Base-by-base conservation (phyloP, 2,113 vertebrate genomes). In the Atlantisia rogersi region DNA sequence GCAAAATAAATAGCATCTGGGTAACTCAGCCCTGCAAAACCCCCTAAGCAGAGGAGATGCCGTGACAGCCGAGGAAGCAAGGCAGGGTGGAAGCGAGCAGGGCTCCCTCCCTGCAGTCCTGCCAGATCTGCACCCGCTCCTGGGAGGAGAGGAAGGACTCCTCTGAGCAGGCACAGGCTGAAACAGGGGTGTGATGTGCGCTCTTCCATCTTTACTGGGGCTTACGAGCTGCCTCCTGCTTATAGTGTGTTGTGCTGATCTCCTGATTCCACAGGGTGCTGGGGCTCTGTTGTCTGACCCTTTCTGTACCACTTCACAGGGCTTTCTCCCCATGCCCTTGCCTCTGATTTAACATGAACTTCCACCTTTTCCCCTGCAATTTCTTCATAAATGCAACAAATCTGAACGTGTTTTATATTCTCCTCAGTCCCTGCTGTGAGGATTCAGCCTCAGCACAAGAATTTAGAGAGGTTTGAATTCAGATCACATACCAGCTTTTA, bases 1-100 rank as follows among this genome's bases (percentile, higher is more conserved):
- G 68, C 63, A 85, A 86, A 94, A 81, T 73, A 96, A 95, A 89
- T 58, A 94, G 83, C 82, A 67, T 39, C 87, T 80, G 87, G 35
- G 32, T 29, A 58, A 53, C 63, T 63, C 40, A 37, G 67, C 48
- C 60, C 55, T 9, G 24, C 0, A 0, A 84, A 86, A n/a, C 6
- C 25, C 77, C 35, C 18, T 19, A 39, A 75, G 68, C 6, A 3
- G 10, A 2, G 4, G 75, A 75, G 88, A 35, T 58, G 29, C 37
- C 0, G 20, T 46, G 63, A 8, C 7, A 44, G 90, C 18, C 3
- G 4, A 68, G 48, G 42, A 52, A 35, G 55, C 0, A 5, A 82
- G 50, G 32, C 3, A 0, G 52, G 17, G n/a, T 37, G 75, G 82
- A 67, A 83, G 88, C 73, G 46, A 83, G 40, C 7, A 12, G n/a